These are phyloP conservation scores for Candoia aspera DNA, from an alignment of 2,113 vertebrate species.

Conservation along the genomic window DNA sequence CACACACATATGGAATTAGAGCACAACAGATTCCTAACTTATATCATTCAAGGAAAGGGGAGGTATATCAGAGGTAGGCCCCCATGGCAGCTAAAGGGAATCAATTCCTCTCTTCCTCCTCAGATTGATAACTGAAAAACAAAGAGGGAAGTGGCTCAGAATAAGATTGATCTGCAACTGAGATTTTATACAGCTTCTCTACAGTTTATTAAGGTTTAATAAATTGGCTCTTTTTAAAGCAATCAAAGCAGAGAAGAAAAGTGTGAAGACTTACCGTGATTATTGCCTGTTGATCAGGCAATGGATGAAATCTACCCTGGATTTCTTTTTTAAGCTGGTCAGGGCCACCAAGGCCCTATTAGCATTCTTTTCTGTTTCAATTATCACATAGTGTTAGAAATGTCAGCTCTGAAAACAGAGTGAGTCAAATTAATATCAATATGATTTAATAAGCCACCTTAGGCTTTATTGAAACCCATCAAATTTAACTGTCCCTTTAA, in stretches of 20 bases:
- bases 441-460: neutral
- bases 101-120: neutral
- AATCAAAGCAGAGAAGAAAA: neutral
- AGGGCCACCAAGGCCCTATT: neutral
- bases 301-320: neutral
- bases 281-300: neutral
- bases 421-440: neutral
- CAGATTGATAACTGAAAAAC: neutral
- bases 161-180: neutral
- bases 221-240: neutral
- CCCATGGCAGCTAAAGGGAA: neutral
- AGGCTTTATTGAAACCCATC: neutral
- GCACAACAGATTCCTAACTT: neutral
- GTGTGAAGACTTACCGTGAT: neutral
- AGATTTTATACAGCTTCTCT: neutral
- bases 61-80: neutral
- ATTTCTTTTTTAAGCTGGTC: neutral
- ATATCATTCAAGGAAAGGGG: neutral
- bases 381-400: neutral
- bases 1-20: neutral
- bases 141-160: neutral
- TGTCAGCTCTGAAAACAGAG: neutral
- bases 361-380: neutral
- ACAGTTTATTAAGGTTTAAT: neutral
- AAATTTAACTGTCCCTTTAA: neutral